phyloP scores from a whole-genome alignment of 2,113 vertebrate genomes.

The Sitta europaea region DNA sequence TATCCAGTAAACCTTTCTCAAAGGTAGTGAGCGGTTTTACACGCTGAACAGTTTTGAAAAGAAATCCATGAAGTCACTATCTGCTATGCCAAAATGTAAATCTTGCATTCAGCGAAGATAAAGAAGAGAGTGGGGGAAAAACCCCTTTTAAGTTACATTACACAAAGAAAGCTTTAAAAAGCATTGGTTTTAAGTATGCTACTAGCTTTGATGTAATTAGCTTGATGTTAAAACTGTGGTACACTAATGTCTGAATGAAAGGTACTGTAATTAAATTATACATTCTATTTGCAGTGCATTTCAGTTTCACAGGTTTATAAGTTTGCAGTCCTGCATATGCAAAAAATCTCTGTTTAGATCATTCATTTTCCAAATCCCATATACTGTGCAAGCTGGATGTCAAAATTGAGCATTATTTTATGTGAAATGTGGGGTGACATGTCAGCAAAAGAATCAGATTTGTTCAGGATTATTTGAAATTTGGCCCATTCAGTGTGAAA shows the following conservation, averaged over 20 bases:
- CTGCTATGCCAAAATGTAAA: background rate
- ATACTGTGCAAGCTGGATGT: background rate
- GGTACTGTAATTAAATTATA: background rate
- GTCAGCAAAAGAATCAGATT: background rate
- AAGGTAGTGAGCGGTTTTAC: background rate
- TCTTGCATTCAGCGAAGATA: background rate
- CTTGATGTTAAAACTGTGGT: conserved; percentile 44
- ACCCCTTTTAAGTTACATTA: background rate
- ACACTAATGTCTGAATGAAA: conserved; percentile 13
- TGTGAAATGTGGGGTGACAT: background rate
- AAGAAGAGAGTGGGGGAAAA: background rate
- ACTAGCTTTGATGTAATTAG: conserved; percentile 5
- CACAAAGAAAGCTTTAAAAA: background rate
- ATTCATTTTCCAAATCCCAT: background rate
- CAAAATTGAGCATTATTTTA: background rate
- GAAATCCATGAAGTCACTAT: background rate
- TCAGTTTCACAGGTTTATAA: background rate
- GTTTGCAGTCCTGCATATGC: background rate
- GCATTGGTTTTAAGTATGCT: background rate
- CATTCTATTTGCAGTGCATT: background rate
- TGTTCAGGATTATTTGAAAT: background rate
- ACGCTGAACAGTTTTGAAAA: background rate
- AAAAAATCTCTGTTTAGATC: background rate
- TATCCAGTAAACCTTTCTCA: background rate
- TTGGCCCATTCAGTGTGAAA: conserved; percentile 14